A percentile compares a stretch with the other conserved stretches of the same genome.
phyloP scores from a whole-genome alignment of 2,113 vertebrate species.

The Thunnus maccoyii region DNA sequence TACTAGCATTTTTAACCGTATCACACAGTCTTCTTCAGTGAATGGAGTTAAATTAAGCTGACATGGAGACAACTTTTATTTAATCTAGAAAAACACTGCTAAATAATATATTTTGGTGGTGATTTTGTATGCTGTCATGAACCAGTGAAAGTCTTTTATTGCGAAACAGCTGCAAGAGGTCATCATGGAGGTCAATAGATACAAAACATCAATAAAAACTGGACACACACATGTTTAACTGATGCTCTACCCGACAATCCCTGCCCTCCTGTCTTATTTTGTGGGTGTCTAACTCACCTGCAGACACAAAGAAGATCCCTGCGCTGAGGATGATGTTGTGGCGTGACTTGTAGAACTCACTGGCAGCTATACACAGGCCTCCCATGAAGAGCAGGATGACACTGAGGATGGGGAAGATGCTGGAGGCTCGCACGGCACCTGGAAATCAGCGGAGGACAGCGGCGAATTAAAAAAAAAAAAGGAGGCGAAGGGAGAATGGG shows the following conservation, averaged over 20 bases:
- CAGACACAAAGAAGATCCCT: slow-evolving; percentile 98
- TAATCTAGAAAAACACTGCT: no score
- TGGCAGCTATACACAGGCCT: slow-evolving; percentile 98
- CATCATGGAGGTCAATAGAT: not conserved
- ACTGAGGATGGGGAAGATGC: slow-evolving; percentile 99
- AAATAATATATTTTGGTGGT: no score
- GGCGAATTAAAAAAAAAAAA: not conserved
- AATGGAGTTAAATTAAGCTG: no score
- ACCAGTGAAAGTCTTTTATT: slow-evolving; percentile 8
- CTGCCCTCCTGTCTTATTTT: fast-evolving
- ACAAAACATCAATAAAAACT: no score
- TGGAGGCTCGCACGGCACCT: slow-evolving; percentile 99
- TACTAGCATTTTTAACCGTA: no score
- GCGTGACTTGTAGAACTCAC: slow-evolving; percentile 99
- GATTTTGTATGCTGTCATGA: not conserved
- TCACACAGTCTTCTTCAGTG: no score
- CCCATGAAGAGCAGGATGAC: slow-evolving; percentile 99
- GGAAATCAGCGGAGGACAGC: slow-evolving; percentile 40
- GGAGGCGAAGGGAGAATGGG: not conserved
- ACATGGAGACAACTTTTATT: no score
- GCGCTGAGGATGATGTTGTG: slow-evolving; percentile 99
- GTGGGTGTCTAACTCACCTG: slow-evolving; percentile 86
- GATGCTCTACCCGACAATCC: no score
- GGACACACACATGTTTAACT: no score
- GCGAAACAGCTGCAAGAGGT: not conserved